Evolutionary conservation across 2,113 vertebrate species (phyloP), one percentile per base, ranked within the genome.

Genomic region (Sinocyclocheilus anophthalmus): DNA sequence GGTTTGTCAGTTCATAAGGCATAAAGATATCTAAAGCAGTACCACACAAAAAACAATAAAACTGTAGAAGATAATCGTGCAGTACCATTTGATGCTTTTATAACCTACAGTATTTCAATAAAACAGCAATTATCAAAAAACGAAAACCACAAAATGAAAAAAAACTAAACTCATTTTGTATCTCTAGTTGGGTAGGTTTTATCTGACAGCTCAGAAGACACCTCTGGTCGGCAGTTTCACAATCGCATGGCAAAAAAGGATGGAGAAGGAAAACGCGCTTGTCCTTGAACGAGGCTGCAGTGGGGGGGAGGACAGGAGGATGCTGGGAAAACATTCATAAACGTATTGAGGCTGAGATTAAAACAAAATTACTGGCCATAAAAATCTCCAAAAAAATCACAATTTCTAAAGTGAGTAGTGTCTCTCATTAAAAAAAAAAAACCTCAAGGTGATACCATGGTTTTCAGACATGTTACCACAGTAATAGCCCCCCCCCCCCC

Each of bases 251-350:
- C 80, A 87, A 76, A 77, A 84, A 84, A 92, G 91, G 85, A 90
- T 90, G 88, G 85, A 83, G 91, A 90, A 92, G 87, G 87, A 81
- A 91, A 92, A 94, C 92, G 95, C 96, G n/a, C 97, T 98, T 97
- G 98, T 98, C 98, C 97, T 98, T 99, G 98, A 99, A 96, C 97
- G 91, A 93, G 93, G 93, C 86, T 83, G 78, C 90, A 83, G 88
- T 92, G 90, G 87, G 61, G 39, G 77, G 87, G 70, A 83, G 88
- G 94, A 91, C 92, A 9, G 83, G 94, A 92, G 87, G 93, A 93
- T 94, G 95, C 95, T 86, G 93, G 95, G 95, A 88, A 78, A 94
- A 45, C 13, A 42, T 20, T 80, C 20, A 80, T n/a, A 7, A 14
- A 30, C 13, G 4, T 12, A 24, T 75, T n/a, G 87, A 22, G 57